A percentile compares a stretch with the other conserved stretches of the same genome.
Conservation (phyloP, 1,140 invertebrate species). For the Colletes gigas region DNA sequence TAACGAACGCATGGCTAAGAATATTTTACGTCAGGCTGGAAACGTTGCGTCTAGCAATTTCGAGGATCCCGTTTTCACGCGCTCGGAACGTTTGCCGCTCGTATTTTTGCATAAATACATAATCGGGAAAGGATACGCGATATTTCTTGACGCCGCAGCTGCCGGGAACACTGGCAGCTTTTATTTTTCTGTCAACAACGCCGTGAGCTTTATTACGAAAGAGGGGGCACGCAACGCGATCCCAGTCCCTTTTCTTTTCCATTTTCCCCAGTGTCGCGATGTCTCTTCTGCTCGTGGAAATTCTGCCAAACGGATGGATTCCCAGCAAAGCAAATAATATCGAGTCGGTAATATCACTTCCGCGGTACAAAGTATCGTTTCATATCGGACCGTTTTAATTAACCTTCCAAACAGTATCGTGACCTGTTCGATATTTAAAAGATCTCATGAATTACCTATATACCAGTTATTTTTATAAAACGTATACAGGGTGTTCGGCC, state of each 20-base stretch:
- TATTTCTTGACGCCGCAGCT: slow-evolving; percentile 29
- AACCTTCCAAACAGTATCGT: too few species aligned
- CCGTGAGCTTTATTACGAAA: slow-evolving; percentile 30
- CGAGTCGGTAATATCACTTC: not conserved
- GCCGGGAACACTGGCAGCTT: slow-evolving; percentile 16
- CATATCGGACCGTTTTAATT: too few species aligned
- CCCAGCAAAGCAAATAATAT: not conserved
- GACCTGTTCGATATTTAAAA: too few species aligned
- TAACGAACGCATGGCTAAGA: not conserved
- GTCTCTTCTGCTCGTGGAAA: not conserved
- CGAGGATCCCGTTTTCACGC: not conserved
- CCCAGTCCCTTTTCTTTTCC: not conserved
- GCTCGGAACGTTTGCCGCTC: slow-evolving; percentile 3
- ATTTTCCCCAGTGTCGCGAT: not conserved
- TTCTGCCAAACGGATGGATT: not conserved
- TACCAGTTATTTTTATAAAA: too few species aligned
- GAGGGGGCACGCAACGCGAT: not conserved
- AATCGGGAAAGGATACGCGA: slow-evolving; percentile 30
- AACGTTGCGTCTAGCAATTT: slow-evolving; percentile 3
- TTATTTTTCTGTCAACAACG: slow-evolving; percentile 48
- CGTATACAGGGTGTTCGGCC: too few species aligned
- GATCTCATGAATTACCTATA: too few species aligned
- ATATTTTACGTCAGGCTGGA: slow-evolving; percentile 3
- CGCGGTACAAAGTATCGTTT: too few species aligned
- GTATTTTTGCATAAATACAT: slow-evolving; percentile 38